Evolutionary conservation across 2,888 invertebrate species (phyloP).

Genomic region (Coleophora flavipennella): DNA sequence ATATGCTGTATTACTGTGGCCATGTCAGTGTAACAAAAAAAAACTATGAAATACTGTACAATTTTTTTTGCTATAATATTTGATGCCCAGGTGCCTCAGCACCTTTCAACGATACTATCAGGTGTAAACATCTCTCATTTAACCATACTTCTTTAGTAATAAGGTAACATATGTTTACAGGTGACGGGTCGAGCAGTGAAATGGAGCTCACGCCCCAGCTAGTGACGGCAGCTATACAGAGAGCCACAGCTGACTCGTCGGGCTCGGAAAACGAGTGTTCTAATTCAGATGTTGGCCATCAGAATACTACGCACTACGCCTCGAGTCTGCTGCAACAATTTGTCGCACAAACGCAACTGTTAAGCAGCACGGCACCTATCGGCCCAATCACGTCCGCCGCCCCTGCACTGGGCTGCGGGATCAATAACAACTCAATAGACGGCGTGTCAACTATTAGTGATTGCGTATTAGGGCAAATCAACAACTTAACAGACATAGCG

Average conservation of each 20-base stretch:
- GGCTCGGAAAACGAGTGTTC: slow-evolving; percentile 81
- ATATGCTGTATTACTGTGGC: too few relatives aligned
- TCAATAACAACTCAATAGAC: slow-evolving; percentile 38
- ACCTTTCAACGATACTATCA: too few relatives aligned
- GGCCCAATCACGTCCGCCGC: slow-evolving; percentile 38
- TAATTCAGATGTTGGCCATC: slow-evolving; percentile 66
- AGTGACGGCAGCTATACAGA: slow-evolving; percentile 83
- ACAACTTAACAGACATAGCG: slow-evolving; percentile 47
- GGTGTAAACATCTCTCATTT: too few relatives aligned
- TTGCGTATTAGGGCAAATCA: slow-evolving; percentile 56
- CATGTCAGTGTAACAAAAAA: too few relatives aligned
- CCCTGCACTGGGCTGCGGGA: slow-evolving; percentile 34
- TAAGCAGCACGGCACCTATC: slow-evolving; percentile 66
- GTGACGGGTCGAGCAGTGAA: slow-evolving; percentile 79
- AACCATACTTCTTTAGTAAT: too few relatives aligned
- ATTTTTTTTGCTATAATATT: too few relatives aligned
- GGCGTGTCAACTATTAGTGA: slow-evolving; percentile 50
- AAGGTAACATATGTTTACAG: slow-evolving; percentile 30
- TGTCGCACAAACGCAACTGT: slow-evolving; percentile 82
- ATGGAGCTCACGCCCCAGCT: slow-evolving; percentile 82
- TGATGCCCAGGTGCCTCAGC: too few relatives aligned
- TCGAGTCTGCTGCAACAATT: slow-evolving; percentile 85
- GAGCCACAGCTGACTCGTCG: slow-evolving; percentile 78
- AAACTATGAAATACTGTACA: too few relatives aligned
- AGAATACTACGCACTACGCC: slow-evolving; percentile 76